Evolutionary conservation across 2,888 invertebrate genomes (phyloP).

Genomic region (Acheta domesticus): DNA sequence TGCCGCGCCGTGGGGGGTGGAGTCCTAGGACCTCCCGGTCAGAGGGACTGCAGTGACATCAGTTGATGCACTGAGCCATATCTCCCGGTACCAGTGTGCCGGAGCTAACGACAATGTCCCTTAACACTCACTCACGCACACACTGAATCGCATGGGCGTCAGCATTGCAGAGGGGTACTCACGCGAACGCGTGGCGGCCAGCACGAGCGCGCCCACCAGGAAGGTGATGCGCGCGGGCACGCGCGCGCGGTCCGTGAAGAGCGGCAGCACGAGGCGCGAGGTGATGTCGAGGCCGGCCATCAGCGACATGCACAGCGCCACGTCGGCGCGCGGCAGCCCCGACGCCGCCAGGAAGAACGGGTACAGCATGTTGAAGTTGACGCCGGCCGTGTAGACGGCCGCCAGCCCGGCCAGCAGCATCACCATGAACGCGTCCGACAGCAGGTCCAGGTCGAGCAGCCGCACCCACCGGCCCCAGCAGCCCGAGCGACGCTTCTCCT

Average conservation of each 20-base stretch:
- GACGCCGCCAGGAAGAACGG: slow-evolving; percentile 59
- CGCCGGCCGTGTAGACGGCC: slow-evolving; percentile 63
- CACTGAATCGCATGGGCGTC: no score
- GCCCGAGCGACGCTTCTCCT: not conserved
- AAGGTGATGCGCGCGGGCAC: slow-evolving; percentile 62
- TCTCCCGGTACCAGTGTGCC: no score
- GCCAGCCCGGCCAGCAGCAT: slow-evolving; percentile 66
- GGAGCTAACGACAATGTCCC: no score
- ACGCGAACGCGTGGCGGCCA: slow-evolving; percentile 59
- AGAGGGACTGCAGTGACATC: no score
- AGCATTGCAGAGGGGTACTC: slow-evolving; percentile 45
- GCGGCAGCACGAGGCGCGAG: slow-evolving; percentile 61
- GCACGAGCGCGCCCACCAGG: slow-evolving; percentile 57
- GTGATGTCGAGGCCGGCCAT: slow-evolving; percentile 63
- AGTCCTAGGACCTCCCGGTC: no score
- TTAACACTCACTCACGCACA: no score
- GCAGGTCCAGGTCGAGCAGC: slow-evolving; percentile 61
- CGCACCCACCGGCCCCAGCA: slow-evolving; percentile 45
- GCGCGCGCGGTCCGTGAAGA: slow-evolving; percentile 59
- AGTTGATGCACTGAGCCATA: no score
- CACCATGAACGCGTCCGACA: slow-evolving; percentile 61
- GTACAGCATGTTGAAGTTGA: slow-evolving; percentile 67
- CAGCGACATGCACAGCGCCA: slow-evolving; percentile 68
- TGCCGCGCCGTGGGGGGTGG: no score
- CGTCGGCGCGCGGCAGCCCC: slow-evolving; percentile 51